Base-by-base conservation (phyloP, 2,797 vertebrate species). In the Acomys russatus region DNA sequence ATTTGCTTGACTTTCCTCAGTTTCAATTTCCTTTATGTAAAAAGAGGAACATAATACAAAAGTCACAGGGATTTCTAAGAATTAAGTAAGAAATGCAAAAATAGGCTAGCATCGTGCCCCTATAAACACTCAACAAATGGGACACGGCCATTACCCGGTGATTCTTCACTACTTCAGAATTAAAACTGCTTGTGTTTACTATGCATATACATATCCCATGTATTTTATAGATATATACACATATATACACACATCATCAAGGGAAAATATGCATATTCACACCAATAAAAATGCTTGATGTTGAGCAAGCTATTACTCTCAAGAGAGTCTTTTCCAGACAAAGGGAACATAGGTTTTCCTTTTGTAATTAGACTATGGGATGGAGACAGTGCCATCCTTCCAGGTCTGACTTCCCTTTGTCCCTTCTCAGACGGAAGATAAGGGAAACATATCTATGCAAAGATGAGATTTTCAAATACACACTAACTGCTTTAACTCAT, bases 401-500 rank as follows among this genome's bases (percentile, higher is more conserved):
- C 3, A 77, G 11, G 22, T 49, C 30, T 22, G 56, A 63, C 15
- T 20, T 51, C 17, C 33, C 7, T 2, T 54, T 10, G 23, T 61
- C 20, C 20, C 18, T 94, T 71, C 63, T 64, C 70, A 49, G 68
- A 83, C 63, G 91, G 28, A 85, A 66, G 54, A 64, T 33, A 91
- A 91, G 90, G 14, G 63, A 92, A n/a, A 85, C 35, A 96, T 88
- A 73, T 83, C 30, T 88, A 56, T 30, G 56, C 49, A 91, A 94
- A 94, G 56, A 82, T 59, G 88, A 92, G 28, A 94, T 22, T 77
- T 44, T 56, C 95, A 88, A 89, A 91, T 93, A 87, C 61, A 93
- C 76, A 87, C 23, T 95, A 64, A 51, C 35, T 89, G 82, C 66
- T 91, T 95, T 89, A 84, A 90, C 84, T 89, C 64, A 77, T 35